These are phyloP conservation scores for Gallinago stenura DNA, from an alignment of 2,797 vertebrate species.

Conservation along the genomic window DNA sequence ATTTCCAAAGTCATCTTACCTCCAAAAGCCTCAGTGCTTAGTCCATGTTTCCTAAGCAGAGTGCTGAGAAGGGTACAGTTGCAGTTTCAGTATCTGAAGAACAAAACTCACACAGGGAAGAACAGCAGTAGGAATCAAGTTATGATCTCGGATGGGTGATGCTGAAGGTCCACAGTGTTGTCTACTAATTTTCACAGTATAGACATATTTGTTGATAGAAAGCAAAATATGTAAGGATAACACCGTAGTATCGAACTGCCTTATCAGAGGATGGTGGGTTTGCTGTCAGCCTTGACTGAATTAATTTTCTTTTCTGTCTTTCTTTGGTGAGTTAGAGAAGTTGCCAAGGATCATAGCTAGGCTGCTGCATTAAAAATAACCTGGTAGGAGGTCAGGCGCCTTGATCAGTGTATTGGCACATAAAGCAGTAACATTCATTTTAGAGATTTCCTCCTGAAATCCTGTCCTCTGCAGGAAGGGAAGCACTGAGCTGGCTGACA, in stretches of 20 bases:
- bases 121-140: neutral
- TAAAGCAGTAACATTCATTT: neutral
- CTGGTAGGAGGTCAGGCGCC: neutral
- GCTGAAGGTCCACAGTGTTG: neutral
- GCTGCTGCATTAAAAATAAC: neutral
- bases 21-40: neutral
- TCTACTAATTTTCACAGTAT: neutral
- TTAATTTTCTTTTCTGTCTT: neutral
- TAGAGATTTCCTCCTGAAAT: neutral
- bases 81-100: neutral
- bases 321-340: neutral
- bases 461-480: neutral
- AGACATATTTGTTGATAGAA: neutral
- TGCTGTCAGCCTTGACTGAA: neutral
- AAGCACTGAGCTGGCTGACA: neutral
- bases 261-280: neutral
- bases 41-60: neutral
- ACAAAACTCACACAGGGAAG: neutral
- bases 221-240: neutral
- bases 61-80: neutral
- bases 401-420: fast-evolving
- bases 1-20: neutral
- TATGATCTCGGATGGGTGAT: neutral
- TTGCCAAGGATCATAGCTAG: neutral
- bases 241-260: neutral